Evolutionary conservation across 37 sponge, comb jelly and placozoan species (phyloP), one percentile per base, ranked within the genome.

Genomic region (Lycopodina hypogea): DNA sequence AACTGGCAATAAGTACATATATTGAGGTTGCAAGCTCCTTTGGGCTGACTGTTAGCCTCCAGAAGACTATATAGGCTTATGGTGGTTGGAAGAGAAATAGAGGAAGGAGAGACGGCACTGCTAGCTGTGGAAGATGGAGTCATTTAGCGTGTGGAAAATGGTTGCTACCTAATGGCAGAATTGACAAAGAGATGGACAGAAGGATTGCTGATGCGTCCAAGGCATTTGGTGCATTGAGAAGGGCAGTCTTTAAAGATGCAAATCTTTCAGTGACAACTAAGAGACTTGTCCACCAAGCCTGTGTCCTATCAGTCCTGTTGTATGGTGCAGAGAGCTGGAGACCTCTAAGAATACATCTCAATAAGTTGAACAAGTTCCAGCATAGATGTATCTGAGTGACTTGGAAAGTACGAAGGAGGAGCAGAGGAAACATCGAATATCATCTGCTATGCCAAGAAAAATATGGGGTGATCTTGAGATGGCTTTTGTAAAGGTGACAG

Each of bases 101-200:
- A 41, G 15, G 68, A 64, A 9, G 68, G 26, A 23, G 83, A 83
- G 15, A 63, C 59, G 42, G 69, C 75, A 21, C 69, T 56, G 2
- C 30, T 83, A 28, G 37, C 57, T 21, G 68, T 83, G 15, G 39
- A 42, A 21, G 60, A 42, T 14, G 53, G 63, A 24, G 68, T 24
- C 11, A 78, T 78, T 78, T 66, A 62, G 1, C 33, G 40, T 42
- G 83, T 83, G 8, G 45, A 69, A 30, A 71, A 80, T 36, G 68
- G 68, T 26, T 60, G 71, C n/a, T 80, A 80, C 71, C 81, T 80
- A 23, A 71, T 70, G 21, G 68, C 81, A 36, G 7, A 55, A 45
- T 80, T 6, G 60, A 80, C 32, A 37, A 12, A 4, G 81, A 81
- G 22, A 72, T 81, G 11, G 81, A 81, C 32, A 71, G 39, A 37